phyloP scores from a whole-genome alignment of 1,140 invertebrate species.

The Triops longicaudatus region DNA sequence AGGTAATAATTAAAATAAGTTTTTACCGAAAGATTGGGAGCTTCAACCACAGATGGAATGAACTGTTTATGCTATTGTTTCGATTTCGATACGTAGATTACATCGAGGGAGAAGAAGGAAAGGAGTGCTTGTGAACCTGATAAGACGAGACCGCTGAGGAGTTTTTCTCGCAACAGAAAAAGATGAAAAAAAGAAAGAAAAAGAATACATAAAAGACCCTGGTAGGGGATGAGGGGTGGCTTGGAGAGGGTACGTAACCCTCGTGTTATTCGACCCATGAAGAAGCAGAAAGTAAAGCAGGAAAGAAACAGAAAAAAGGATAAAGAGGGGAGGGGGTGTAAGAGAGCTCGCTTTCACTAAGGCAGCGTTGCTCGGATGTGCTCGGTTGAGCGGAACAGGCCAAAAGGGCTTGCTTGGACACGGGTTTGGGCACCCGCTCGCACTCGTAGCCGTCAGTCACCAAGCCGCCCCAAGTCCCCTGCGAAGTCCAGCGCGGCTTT shows the following conservation, averaged over 20 bases:
- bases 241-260: not conserved
- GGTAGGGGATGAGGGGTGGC: too few relatives aligned
- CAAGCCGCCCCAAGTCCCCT: not conserved
- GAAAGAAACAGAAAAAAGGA: not conserved
- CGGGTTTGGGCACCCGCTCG: constrained; percentile 13
- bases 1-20: not conserved
- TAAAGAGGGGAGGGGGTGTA: not conserved
- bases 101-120: not conserved
- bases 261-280: constrained; percentile 7
- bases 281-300: constrained; percentile 1
- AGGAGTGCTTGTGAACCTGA: not conserved
- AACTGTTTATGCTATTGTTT: not conserved
- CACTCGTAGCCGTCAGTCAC: not conserved
- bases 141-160: not conserved
- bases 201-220: not conserved
- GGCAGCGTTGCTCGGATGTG: not conserved
- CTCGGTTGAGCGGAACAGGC: constrained; percentile 10
- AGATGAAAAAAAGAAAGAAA: not conserved
- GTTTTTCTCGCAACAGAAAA: not conserved
- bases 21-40: not conserved
- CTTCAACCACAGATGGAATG: too few relatives aligned
- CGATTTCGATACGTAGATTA: not conserved
- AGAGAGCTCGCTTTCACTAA: constrained; percentile 9
- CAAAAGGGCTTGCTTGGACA: constrained; percentile 9
- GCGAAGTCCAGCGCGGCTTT: too few relatives aligned